phyloP scores from a whole-genome alignment of 2,797 vertebrate genomes.

The Morus bassanus region DNA sequence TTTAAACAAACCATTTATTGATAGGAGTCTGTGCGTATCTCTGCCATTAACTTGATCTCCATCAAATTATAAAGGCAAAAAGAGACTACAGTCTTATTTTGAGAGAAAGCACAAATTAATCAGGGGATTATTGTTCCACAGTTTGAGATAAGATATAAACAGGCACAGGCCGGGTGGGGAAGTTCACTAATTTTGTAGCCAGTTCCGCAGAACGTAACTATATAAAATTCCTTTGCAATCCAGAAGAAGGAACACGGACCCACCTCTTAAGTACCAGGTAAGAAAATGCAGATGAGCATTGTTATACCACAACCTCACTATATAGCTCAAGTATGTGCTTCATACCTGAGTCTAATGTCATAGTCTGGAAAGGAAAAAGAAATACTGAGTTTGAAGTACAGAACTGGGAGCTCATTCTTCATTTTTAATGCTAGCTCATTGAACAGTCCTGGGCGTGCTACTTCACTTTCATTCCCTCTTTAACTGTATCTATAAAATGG shows the following conservation, averaged over 20 bases:
- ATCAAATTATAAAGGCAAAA: constrained; percentile 18
- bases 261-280: background rate
- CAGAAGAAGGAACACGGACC: background rate
- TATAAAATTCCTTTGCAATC: background rate
- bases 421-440: background rate
- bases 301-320: background rate
- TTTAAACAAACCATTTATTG: constrained; percentile 34
- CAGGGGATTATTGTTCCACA: background rate
- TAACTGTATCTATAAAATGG: background rate
- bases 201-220: background rate
- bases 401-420: background rate
- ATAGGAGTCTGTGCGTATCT: background rate
- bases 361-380: background rate
- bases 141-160: constrained; percentile 1
- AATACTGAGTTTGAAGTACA: background rate
- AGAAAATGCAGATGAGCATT: background rate
- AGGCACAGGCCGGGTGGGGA: background rate
- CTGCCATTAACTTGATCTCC: constrained; percentile 4
- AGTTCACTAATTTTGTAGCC: background rate
- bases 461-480: background rate
- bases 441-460: background rate
- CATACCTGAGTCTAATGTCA: background rate
- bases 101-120: constrained; percentile 25
- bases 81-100: constrained; percentile 19
- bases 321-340: background rate